Evolutionary conservation across 2,113 vertebrate genomes (phyloP).

Genomic region (rat (Rattus norvegicus)): DNA sequence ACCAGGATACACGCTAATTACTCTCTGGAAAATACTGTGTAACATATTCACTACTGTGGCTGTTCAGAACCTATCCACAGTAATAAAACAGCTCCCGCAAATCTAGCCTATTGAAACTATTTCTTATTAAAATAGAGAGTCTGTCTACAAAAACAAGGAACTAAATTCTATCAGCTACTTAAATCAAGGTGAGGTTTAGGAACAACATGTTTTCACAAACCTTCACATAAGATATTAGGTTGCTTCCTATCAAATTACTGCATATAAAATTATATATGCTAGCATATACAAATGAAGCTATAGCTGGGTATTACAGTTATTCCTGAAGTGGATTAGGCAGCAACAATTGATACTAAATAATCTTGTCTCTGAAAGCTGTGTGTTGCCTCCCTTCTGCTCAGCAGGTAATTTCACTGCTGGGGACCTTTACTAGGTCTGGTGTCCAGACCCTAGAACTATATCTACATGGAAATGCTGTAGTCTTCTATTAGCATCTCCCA

Average conservation of each 20-base stretch:
- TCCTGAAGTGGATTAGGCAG: not conserved
- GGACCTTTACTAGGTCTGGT: not conserved
- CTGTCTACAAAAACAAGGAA: not conserved
- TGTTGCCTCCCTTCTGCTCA: not conserved
- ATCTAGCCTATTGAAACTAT: not conserved
- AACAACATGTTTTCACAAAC: not conserved
- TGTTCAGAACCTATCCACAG: not conserved
- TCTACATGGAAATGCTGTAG: not conserved
- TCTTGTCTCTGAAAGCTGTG: not conserved
- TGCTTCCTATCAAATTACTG: not conserved
- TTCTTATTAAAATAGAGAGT: not conserved
- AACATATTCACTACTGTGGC: not conserved
- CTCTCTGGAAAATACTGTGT: not conserved
- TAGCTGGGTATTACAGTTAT: not conserved
- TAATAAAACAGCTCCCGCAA: not conserved
- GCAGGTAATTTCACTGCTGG: not conserved
- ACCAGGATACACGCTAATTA: not conserved
- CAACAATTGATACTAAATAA: not conserved
- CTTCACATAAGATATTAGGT: not conserved
- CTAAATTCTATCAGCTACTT: not conserved
- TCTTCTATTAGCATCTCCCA: not conserved
- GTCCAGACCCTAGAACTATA: not conserved
- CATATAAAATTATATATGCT: not conserved
- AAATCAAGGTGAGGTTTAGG: not conserved
- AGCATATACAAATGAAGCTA: not conserved